Evolutionary conservation across 2,113 vertebrate genomes (phyloP).

Genomic region (Varanus salvator): DNA sequence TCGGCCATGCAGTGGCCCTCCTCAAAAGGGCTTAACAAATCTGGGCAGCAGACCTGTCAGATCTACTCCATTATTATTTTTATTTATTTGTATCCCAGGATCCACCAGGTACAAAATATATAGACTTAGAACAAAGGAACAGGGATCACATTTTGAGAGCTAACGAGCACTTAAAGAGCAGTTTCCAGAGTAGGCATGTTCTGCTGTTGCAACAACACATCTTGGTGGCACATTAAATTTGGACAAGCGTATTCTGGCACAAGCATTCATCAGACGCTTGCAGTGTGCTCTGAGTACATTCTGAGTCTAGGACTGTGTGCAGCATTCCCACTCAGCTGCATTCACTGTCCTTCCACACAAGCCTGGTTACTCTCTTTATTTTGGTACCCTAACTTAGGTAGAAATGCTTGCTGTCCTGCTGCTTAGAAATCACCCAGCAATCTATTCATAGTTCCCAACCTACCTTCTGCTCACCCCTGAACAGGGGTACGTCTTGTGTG

Average conservation of each 20-base stretch:
- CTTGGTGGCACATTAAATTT: too few relatives aligned
- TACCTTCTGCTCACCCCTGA: background rate
- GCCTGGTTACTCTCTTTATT: background rate
- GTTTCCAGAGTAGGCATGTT: too few relatives aligned
- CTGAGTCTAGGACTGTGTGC: background rate
- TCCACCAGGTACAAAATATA: background rate
- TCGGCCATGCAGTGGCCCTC: background rate
- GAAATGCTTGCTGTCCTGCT: background rate
- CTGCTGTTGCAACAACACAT: too few relatives aligned
- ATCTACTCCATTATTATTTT: background rate
- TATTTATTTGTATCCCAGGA: background rate
- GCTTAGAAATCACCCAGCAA: background rate
- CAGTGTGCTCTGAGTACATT: background rate
- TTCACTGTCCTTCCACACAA: background rate
- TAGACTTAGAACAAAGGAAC: background rate
- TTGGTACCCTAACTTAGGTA: background rate
- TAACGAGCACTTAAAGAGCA: too few relatives aligned
- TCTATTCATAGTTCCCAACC: background rate
- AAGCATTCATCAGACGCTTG: too few relatives aligned
- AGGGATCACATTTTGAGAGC: background rate
- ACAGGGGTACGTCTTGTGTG: background rate
- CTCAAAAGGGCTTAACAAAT: background rate
- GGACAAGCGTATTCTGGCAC: too few relatives aligned
- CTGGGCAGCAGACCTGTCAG: background rate
- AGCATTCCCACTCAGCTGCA: too few relatives aligned